Evolutionary conservation across 2,888 invertebrate genomes (phyloP).

Genomic region (Pimpla rufipes): DNA sequence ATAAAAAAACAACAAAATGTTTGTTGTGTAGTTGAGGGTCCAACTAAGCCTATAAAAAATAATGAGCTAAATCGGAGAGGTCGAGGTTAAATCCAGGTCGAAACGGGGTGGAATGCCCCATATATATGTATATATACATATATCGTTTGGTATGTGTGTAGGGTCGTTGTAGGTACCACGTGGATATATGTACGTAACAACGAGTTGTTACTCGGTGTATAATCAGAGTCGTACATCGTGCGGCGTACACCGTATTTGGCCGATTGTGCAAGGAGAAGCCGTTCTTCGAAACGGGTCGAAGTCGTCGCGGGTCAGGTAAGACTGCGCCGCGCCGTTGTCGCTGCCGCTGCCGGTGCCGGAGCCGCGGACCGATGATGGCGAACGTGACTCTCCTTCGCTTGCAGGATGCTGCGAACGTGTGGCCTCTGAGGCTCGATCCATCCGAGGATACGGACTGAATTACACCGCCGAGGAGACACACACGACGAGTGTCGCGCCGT

Average conservation of each 20-base stretch:
- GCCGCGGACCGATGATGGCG: constrained; percentile 41
- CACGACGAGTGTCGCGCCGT: neutral
- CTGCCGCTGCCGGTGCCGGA: constrained; percentile 3
- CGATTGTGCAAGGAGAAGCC: constrained; percentile 74
- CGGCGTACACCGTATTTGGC: constrained; percentile 73
- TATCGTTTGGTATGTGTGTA: constrained; percentile 19
- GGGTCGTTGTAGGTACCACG: constrained; percentile 51
- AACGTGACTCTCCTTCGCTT: constrained; percentile 60
- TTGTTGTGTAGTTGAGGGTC: too few species aligned
- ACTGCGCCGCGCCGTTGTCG: neutral
- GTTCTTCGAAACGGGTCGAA: constrained; percentile 70
- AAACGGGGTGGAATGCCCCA: too few species aligned
- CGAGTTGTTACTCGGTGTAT: constrained; percentile 65
- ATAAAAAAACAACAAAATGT: too few species aligned
- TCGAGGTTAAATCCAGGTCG: too few species aligned
- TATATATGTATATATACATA: constrained; percentile 56
- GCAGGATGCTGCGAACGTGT: constrained; percentile 52
- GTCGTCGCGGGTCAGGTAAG: constrained; percentile 52
- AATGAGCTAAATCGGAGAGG: too few species aligned
- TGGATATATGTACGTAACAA: constrained; percentile 48
- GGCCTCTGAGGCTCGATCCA: constrained; percentile 30
- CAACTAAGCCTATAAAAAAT: too few species aligned
- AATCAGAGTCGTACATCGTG: constrained; percentile 70
- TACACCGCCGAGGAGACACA: constrained; percentile 13
- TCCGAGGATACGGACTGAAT: constrained; percentile 19